Evolutionary conservation across 2,113 vertebrate species (phyloP), one percentile per base, ranked within the genome.

Genomic region (Numida meleagris): DNA sequence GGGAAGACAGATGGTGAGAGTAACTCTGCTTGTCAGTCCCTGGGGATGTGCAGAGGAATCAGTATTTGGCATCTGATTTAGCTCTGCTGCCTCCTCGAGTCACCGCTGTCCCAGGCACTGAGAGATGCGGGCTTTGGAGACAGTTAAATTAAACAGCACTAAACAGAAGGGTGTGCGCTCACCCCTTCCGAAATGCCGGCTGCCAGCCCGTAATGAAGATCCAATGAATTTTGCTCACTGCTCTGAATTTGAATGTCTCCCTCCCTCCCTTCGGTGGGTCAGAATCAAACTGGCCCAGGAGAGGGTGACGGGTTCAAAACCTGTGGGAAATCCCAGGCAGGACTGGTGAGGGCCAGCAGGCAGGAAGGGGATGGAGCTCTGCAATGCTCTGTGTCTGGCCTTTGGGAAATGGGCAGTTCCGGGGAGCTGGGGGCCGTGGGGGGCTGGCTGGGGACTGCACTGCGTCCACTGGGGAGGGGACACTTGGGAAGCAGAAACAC

Each of bases 401-500:
- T 55, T 48, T 8, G 36, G 25, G 34, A 14, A 31, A n/a, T 3
- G 34, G 40, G n/a, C 17, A 42, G 40, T 2, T 25, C 27, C 62
- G 38, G 10, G 38, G 55, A 53, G 51, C 15, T 31, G 51, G 51
- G 27, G 27, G 24, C 27, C 4, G 51, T 53, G 27, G 51, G 58
- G 42, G 71, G 5, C 19, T 6, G 31, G 48, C 29, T 6, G 58
- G 59, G 38, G 15, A 31, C 31, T 8, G 16, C 31, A 27, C 59
- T 58, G 21, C 58, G 48, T 71, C 73, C 45, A 8, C 15, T 36
- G 58, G 34, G 14, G 38, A 66, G 19, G 21, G 74, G 81, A 93
- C 74, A 88, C 79, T 94, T 85, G 88, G 91, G 95, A 85, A 91
- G 77, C 72, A 95, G 94, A 80, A 96, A 85, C 70, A 61, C 92